Evolutionary conservation across 2,113 vertebrate genomes (phyloP), one percentile per base, ranked within the genome.

Genomic region (Elaphurus davidianus): DNA sequence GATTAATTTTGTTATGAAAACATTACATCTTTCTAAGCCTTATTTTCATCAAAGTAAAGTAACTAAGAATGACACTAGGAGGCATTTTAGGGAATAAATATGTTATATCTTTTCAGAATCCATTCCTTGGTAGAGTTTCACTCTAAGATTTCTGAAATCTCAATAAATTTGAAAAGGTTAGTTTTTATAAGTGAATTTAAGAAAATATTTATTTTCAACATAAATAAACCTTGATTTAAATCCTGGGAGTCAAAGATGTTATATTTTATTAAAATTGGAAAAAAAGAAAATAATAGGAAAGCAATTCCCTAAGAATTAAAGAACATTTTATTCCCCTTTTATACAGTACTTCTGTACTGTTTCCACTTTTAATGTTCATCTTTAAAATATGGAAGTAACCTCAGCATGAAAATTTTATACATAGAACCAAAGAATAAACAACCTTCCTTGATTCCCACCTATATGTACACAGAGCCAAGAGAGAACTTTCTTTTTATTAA

Each of bases 401-500:
- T 90, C 47, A 40, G 19, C 15, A 87, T 30, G 43, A 59, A 90
- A 87, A 79, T 87, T 87, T 82, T 94, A 94, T 94, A 30, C 81
- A 19, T 47, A 67, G 55, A 90, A 83, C 3, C 33, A 92, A 59
- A 96, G 30, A 43, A 87, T 57, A 82, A 94, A 94, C 33, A 94
- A 40, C 57, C 52, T 90, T 36, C 36, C 67, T 40, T 91, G 71
- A 83, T 83, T 90, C 36, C 25, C 30, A 93, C 79, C 50, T 90
- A n/a, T 45, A 78, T 79, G 30, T 17, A 50, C 62, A 90, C 13
- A 94, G 45, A 93, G 47, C 47, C n/a, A 88, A 71, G 33, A 88
- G 76, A 78, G 47, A 17, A 28, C 21, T 62, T 90, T 90, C 12
- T 3, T 78, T 95, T 83, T 87, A 97, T 90, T 96, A 90, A 96